Evolutionary conservation across 1,140 invertebrate species (phyloP).

Genomic region (Pygmarrhopalites habei): DNA sequence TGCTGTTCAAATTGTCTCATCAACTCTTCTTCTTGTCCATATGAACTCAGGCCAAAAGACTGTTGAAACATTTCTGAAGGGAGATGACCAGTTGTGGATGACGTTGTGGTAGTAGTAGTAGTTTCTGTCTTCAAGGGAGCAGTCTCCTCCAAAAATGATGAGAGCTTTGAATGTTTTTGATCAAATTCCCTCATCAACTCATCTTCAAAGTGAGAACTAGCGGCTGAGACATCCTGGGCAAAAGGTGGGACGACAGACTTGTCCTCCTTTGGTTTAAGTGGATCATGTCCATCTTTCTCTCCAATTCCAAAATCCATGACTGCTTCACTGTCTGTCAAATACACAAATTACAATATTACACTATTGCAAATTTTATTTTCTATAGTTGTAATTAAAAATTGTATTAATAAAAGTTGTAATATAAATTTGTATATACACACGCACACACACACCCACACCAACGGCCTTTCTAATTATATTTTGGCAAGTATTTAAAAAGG

Average conservation of each 20-base stretch:
- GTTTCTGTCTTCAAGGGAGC: too few relatives aligned
- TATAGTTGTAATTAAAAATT: too few relatives aligned
- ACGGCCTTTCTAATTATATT: too few relatives aligned
- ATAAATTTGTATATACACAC: too few relatives aligned
- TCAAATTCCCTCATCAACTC: conserved; percentile 30
- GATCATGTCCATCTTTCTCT: not conserved
- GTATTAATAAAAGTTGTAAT: too few relatives aligned
- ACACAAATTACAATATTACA: too few relatives aligned
- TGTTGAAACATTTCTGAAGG: not conserved
- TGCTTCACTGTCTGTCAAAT: too few relatives aligned
- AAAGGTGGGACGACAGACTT: not conserved
- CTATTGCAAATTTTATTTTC: too few relatives aligned
- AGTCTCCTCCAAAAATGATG: conserved; percentile 29
- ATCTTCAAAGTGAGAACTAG: conserved; percentile 24
- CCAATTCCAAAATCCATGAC: conserved; percentile 12
- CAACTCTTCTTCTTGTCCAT: conserved; percentile 24
- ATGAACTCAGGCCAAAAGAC: not conserved
- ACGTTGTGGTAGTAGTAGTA: too few relatives aligned
- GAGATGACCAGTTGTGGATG: too few relatives aligned
- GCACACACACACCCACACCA: too few relatives aligned
- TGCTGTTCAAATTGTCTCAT: conserved; percentile 30
- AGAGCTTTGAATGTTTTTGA: conserved; percentile 27
- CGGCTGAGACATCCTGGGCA: not conserved
- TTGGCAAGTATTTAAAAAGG: too few relatives aligned
- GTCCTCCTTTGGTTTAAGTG: not conserved